phyloP scores from a whole-genome alignment of 2,797 vertebrate genomes.

The Ceyx erithaca region DNA sequence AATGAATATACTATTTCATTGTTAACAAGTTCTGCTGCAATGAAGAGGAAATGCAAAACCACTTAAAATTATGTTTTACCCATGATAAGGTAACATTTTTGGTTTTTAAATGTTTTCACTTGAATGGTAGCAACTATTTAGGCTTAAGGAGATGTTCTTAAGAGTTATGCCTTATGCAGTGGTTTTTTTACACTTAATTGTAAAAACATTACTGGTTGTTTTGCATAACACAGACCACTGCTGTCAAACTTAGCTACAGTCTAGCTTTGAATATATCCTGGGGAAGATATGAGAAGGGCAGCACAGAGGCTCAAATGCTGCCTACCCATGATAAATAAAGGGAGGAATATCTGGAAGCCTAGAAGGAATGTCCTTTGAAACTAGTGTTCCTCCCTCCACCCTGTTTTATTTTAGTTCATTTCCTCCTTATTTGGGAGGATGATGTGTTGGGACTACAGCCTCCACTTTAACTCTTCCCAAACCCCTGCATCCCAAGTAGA shows the following conservation, averaged over 20 bases:
- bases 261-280: neutral
- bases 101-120: neutral
- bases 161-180: neutral
- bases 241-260: neutral
- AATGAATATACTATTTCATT: slow-evolving; percentile 39
- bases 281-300: neutral
- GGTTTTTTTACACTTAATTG: neutral
- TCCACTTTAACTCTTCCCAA: neutral
- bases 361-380: neutral
- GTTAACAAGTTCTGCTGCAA: slow-evolving; percentile 27
- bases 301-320: neutral
- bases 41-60: neutral
- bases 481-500: neutral
- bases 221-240: neutral
- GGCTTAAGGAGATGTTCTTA: neutral
- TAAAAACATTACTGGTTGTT: neutral
- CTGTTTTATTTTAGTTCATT: neutral
- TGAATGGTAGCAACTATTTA: neutral
- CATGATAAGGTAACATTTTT: neutral
- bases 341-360: neutral
- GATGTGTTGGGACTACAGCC: neutral
- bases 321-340: neutral
- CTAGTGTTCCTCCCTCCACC: neutral
- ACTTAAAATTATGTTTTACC: slow-evolving; percentile 1
- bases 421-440: neutral